Percentiles rank a stretch among this genome's conserved stretches.
phyloP scores from a whole-genome alignment of 2,797 vertebrate genomes.

The Xenentodon cancila region DNA sequence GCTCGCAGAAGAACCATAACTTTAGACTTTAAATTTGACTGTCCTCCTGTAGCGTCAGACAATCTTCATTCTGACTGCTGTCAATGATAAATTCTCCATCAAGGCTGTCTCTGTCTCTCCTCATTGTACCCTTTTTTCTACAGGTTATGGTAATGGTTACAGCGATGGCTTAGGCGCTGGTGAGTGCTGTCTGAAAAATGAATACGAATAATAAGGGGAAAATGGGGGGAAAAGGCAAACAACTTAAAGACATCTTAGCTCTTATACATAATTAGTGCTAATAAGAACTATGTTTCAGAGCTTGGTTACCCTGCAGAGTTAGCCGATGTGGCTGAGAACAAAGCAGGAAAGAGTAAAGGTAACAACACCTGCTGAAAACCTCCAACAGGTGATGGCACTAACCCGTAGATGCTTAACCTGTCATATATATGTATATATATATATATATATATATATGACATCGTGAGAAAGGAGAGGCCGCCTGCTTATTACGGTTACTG shows the following conservation, averaged over 20 bases:
- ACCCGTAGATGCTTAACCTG: slow-evolving; percentile 48
- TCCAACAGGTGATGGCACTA: slow-evolving; percentile 40
- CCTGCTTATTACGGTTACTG: slow-evolving; percentile 24
- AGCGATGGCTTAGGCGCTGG: slow-evolving; percentile 75
- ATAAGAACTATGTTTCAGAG: slow-evolving; percentile 77
- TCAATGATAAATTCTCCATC: slow-evolving; percentile 2
- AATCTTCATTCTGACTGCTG: slow-evolving; percentile 18
- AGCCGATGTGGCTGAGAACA: slow-evolving; percentile 71
- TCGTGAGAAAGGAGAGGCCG: slow-evolving; percentile 31
- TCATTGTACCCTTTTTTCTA: slow-evolving; percentile 11
- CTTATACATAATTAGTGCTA: slow-evolving; percentile 44
- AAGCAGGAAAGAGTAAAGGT: slow-evolving; percentile 77
- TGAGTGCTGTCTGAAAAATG: slow-evolving; percentile 53
- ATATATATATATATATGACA: not conserved
- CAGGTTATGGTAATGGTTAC: slow-evolving; percentile 80
- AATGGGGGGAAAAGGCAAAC: not conserved
- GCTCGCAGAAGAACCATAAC: too few species aligned
- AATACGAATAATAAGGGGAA: too few species aligned
- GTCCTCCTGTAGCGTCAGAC: not conserved
- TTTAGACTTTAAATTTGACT: too few species aligned
- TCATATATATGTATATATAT: too few species aligned
- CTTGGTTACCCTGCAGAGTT: slow-evolving; percentile 73
- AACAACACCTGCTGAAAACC: slow-evolving; percentile 46
- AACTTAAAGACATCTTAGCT: slow-evolving; percentile 7
- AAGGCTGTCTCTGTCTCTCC: not conserved